Base-by-base conservation (phyloP, 2,113 vertebrate species). In the Sylvia atricapilla region DNA sequence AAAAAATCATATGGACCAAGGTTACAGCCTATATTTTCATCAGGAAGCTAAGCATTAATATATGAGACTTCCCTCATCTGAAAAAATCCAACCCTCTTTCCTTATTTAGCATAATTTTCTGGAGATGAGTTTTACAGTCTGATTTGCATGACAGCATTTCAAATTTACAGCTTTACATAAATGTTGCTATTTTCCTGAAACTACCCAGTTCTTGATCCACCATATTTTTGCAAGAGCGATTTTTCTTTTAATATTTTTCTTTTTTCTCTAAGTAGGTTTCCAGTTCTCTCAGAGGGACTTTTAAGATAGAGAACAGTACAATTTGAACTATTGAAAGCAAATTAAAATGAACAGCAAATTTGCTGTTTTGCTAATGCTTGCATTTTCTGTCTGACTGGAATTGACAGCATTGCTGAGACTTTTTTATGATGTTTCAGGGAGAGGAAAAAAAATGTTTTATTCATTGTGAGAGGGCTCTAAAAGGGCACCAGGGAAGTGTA, bases 381-480 rank as follows among this genome's bases (percentile, higher is more conserved):
- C 53, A 83, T 58, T 94, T 94, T 96, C 70, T 63, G 4, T 72
- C 41, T 87, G 66, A 64, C 60, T 83, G 43, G 33, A 72, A 94
- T 33, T 93, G 87, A 86, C 63, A 90, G 39, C 27, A 44, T 52
- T 90, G 72, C 59, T 74, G 55, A 83, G 43, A 14, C 27, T 69
- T 89, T 90, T 84, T 94, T 87, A 85, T 88, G 60, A 52, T 50
- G 46, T 79, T 90, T 47, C 17, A 10, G 56, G 76, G 62, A 77
- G 28, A 62, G 9, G 7, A 0, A 11, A 10, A 28, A 15, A 84
- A 55, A 46, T 85, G 62, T 94, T 95, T 91, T 89, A 91, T 67
- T 94, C 50, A 67, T 58, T 91, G 35, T 59, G 43, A 95, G 67
- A 76, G 18, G 37, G 30, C 35, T 91, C n/a, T 93, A 90, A 96